These are phyloP conservation scores for Pyxicephalus adspersus DNA, from an alignment of 2,113 vertebrate genomes.

Conservation along the genomic window DNA sequence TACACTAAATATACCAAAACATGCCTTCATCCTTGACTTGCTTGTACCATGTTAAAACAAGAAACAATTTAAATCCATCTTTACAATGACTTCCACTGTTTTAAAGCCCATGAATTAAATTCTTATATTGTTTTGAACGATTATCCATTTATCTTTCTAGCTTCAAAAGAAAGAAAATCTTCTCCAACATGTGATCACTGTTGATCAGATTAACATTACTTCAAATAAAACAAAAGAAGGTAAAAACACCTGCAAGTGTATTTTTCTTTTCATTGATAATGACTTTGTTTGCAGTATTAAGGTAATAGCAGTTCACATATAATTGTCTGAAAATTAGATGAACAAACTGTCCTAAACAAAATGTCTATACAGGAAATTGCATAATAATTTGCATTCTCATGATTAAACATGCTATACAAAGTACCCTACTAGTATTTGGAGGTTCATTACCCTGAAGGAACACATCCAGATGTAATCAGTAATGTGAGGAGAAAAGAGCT, in stretches of 20 bases:
- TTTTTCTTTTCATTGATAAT: constrained; percentile 59
- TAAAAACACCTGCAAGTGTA: constrained; percentile 67
- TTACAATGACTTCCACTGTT: constrained; percentile 82
- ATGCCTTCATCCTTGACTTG: constrained; percentile 81
- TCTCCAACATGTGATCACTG: constrained; percentile 74
- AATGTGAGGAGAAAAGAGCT: no score
- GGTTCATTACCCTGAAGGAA: no score
- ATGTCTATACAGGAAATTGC: no score
- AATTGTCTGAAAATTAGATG: no score
- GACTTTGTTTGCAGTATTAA: neutral
- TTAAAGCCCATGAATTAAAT: constrained; percentile 70
- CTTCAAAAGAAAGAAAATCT: constrained; percentile 77
- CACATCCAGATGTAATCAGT: no score
- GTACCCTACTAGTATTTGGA: no score
- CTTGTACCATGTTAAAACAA: constrained; percentile 85
- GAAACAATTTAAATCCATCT: constrained; percentile 87
- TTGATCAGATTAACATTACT: constrained; percentile 80
- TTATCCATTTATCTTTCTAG: constrained; percentile 71
- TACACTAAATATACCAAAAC: constrained; percentile 71
- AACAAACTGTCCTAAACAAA: no score
- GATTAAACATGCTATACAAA: no score
- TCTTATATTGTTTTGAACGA: constrained; percentile 78
- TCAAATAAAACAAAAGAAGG: constrained; percentile 73
- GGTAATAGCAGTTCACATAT: no score
- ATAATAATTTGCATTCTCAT: no score